phyloP scores from a whole-genome alignment of 1,140 invertebrate genomes.

The Hyles euphorbiae region DNA sequence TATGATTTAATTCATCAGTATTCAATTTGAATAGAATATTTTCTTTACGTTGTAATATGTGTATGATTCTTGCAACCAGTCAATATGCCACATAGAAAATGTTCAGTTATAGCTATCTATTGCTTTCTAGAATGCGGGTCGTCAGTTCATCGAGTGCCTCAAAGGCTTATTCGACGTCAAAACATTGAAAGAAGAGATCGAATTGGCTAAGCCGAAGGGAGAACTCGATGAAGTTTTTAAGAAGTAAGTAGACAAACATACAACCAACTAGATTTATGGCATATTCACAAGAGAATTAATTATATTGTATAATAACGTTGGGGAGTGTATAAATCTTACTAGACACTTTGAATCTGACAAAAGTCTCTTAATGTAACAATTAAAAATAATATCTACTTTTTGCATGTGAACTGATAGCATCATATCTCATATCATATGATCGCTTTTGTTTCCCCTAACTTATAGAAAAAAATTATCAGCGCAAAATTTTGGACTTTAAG shows the following conservation, averaged over 20 bases:
- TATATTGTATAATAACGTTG: not conserved
- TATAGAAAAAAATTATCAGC: no score
- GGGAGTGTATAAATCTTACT: no score
- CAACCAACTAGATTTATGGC: not conserved
- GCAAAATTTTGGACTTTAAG: no score
- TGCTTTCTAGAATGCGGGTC: conserved; percentile 52
- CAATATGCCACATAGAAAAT: not conserved
- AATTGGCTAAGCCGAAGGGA: conserved; percentile 72
- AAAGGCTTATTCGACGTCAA: conserved; percentile 60
- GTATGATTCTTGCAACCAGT: not conserved
- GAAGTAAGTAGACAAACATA: conserved; percentile 51
- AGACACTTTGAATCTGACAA: no score
- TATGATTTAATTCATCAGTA: no score
- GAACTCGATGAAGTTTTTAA: conserved; percentile 72
- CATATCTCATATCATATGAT: no score
- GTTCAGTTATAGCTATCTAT: conserved; percentile 28
- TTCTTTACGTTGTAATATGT: not conserved
- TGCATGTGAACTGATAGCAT: no score
- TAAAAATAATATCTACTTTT: no score
- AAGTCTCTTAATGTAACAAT: no score
- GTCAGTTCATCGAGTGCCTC: conserved; percentile 53
- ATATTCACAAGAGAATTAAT: not conserved
- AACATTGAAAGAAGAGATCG: conserved; percentile 71
- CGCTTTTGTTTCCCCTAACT: no score
- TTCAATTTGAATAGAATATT: no score